Evolutionary conservation across 2,113 vertebrate species (phyloP), one percentile per base, ranked within the genome.

Genomic region (Carassius auratus): DNA sequence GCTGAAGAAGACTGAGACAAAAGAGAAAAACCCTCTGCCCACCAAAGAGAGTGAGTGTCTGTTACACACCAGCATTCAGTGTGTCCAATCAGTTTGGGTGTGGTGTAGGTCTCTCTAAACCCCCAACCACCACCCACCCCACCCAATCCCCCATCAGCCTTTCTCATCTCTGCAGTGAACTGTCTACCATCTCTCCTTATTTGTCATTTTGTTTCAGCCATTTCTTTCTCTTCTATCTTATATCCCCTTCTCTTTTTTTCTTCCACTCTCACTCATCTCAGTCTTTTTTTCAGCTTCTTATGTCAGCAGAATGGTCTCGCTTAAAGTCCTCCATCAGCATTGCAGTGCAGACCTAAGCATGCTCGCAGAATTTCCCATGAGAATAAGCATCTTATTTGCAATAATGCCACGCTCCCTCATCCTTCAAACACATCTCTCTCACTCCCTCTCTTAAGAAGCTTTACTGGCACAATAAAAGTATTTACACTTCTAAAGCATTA

Each of bases 1-100:
- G 92, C 95, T 96, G 93, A 97, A 97, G 94, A 97, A 97, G 93
- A 96, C 94, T 7, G 95, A 97, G 94, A 97, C 96, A 80, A 95
- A 96, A 95, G 96, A 96, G 82, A 96, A 96, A 93, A 97, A 97
- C 87, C 96, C 96, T 85, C 86, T 97, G 87, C 96, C 96, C 87
- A 97, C 96, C 89, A 96, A 97, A 95, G 96, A 97, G 93, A 96
- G 96, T 97, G 94, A 96, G 96, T 96, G 84, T 48, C 59, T 85
- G 68, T 74, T 36, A 38, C 3, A 71, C 73, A 52, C 55, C 55
- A 8, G 73, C 45, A 76, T 78, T 42, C 73, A 26, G 19, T 48
- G 45, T 61, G 59, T 76, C 13, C 19, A n/a, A 9, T 23, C 21
- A 62, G 14, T 59, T 75, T 76, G 77, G 87, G 87, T 86, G 87